Base-by-base conservation (phyloP, 2,113 vertebrate genomes). In the Bubalus kerabau region DNA sequence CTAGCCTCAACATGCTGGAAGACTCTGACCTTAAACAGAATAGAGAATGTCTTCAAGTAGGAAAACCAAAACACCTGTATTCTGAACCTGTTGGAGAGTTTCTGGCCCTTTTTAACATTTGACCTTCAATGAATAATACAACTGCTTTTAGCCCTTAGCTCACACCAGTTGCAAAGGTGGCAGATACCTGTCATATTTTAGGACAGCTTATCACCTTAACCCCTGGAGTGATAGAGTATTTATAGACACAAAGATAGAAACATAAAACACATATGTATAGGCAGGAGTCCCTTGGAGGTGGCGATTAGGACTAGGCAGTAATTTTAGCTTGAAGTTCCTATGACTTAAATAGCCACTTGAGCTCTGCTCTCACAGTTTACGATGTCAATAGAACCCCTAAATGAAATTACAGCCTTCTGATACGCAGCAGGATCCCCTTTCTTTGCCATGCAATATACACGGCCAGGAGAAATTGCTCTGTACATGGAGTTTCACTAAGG, bases 391-490 rank as follows among this genome's bases (percentile, higher is more conserved):
- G 98, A 99, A 98, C 97, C 98, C 99, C 99, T 99, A 98, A 99
- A 99, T 99, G 98, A 99, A 99, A 99, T 99, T 99, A 99, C 98
- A 99, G 98, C 98, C 98, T 99, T 99, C 98, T 98, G 98, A 99
- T 99, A 99, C 98, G 96, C 99, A 99, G 98, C 98, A 94, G 99
- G 99, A 97, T 99, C 98, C 98, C 98, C 98, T 99, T 99, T 99
- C 98, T 99, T 99, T 98, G 98, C 98, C 43, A 81, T 99, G 98
- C 98, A 99, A 99, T 99, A 98, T 98, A 99, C 99, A 93, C 96
- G 97, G 98, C 97, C 98, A 87, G 97, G 97, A 99, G 98, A 99
- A 99, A 99, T 99, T 99, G 98, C 98, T 97, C 98, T 98, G 98
- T 99, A 98, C 40, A 46, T 84, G 92, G 98, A 99, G 98, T 98